Evolutionary conservation across 1,140 invertebrate species (phyloP).

Genomic region (Drosophila cardini): DNA sequence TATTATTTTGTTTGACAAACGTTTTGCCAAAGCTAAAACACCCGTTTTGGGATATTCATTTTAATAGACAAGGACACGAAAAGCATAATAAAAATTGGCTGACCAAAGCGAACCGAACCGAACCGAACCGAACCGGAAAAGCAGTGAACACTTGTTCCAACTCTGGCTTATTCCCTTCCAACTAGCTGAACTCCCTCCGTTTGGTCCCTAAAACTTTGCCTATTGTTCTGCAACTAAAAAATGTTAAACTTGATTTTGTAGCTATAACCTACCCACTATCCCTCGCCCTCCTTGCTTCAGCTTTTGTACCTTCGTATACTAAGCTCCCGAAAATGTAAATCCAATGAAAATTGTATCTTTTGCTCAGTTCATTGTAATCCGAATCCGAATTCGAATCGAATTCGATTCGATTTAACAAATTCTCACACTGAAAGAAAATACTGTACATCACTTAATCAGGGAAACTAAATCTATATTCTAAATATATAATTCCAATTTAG

Average conservation of each 20-base stretch:
- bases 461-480: no score
- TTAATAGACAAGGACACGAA: background rate
- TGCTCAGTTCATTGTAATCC: slow-evolving; percentile 1
- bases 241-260: background rate
- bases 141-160: slow-evolving; percentile 4
- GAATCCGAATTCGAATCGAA: background rate
- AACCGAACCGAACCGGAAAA: slow-evolving; percentile 5
- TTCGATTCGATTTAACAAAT: background rate
- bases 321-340: slow-evolving; percentile 6
- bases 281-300: background rate
- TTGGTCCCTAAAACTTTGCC: background rate
- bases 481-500: no score
- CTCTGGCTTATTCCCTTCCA: background rate
- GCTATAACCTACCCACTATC: no score
- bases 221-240: slow-evolving; percentile 4
- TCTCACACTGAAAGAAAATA: background rate
- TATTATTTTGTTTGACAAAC: no score
- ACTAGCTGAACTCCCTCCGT: no score
- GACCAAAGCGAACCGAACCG: slow-evolving; percentile 5
- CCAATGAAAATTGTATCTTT: background rate
- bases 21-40: background rate
- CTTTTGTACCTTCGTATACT: background rate
- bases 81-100: background rate
- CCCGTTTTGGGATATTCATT: background rate
- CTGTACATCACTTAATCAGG: background rate